Evolutionary conservation across 2,888 invertebrate species (phyloP), one percentile per base, ranked within the genome.

Genomic region (Pseudeuparius sepicola): DNA sequence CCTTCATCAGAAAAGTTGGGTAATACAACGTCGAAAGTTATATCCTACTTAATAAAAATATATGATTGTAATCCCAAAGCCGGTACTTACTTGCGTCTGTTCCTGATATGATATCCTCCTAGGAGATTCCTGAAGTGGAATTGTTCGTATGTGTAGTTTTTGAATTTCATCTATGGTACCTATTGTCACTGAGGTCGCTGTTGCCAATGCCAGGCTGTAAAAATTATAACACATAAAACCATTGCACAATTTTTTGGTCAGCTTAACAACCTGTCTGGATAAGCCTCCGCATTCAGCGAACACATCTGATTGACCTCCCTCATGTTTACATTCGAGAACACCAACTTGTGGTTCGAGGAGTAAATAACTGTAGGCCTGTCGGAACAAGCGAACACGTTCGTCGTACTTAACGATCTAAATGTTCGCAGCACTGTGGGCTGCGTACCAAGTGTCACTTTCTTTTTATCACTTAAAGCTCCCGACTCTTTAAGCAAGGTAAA

Each of bases 81-180:
- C n/a, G n/a, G n/a, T n/a, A n/a, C n/a, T n/a, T 51, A 75, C 77
- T 68, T 87, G 86, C 9, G 90, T 82, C 24, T 75, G 73, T 57
- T 92, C 93, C 59, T 97, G 97, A 60, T 97, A 92, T 0, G 94
- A 86, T 54, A 98, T 94, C 39, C 96, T 69, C 33, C 92, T 68
- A 0, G 96, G 93, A 1, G 92, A 88, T 66, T 98, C 98, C 1
- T 89, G 88, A 2, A 99, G 66, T 0, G 90, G 88, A 12, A 98
- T 90, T 0, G 94, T 94, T 36, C 97, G 69, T 49, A 97, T 97
- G 62, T 97, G 97, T 11, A 97, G 65, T 59, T 97, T 97, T 61
- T 97, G 96, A 44, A 97, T 97, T 64, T 97, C 96, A 62, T 97
- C 97, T 50, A 97, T 96, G 0, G 93, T 94, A 40, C 96, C 96